Base-by-base conservation (phyloP, 2,113 vertebrate species). In the Lanius collurio region DNA sequence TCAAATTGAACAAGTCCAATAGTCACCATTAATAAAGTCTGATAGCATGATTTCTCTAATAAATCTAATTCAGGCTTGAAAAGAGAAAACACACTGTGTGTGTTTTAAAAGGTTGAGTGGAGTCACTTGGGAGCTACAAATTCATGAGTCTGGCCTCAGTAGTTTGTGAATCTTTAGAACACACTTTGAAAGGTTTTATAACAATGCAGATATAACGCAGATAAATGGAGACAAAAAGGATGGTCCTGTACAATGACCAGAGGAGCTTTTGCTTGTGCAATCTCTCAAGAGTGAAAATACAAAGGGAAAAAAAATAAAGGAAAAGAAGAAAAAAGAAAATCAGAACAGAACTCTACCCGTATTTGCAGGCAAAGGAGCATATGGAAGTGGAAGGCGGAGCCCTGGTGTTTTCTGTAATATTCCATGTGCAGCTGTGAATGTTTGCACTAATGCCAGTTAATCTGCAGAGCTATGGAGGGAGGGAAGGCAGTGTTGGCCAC, bases 351-450 rank as follows among this genome's bases (percentile, higher is more conserved):
- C n/a, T 65, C 13, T 50, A 50, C 44, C 60, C 18, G 5, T 75
- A 81, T 88, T 75, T 94, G 60, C 15, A 85, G 70, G 47, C 46
- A 68, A 92, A 87, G 59, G 67, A 96, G 46, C 69, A 78, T 37
- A 86, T 47, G 41, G 59, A 91, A 49, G 28, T 47, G 75, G 90
- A 93, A 42, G 50, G 23, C 0, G 2, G 46, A 89, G 86, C 24
- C 19, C 89, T 82, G 35, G 6, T 7, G 28, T 15, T 44, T 73
- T 53, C 73, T 62, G 42, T 50, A 78, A 83, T 79, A 84, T 50
- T 82, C 89, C 56, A 27, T 5, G 6, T 46, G 60, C 80, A 92
- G 65, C 88, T 94, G 89, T 63, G 79, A 95, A 39, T 64, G 28
- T 63, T 33, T 85, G 56, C 62, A 11, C 28, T 87, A 91, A 56